Percentiles rank a stretch among this genome's conserved stretches.
phyloP scores from a whole-genome alignment of 2,797 vertebrate species.

The Podarcis siculus region DNA sequence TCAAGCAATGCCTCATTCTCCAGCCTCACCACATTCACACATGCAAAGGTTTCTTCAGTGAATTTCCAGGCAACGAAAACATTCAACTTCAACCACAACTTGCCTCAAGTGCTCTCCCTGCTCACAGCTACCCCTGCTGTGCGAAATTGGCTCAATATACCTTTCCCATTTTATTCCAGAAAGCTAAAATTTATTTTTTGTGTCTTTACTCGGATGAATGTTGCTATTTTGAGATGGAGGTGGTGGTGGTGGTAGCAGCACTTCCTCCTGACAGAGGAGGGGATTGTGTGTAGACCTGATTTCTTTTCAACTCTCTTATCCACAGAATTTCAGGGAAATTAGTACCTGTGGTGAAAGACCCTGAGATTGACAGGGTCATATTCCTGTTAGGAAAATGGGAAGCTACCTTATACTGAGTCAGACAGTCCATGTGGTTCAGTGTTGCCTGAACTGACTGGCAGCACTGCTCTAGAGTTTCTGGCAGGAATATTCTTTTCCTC shows the following conservation, averaged over 20 bases:
- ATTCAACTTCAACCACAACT: neutral
- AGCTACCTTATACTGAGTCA: too few species aligned
- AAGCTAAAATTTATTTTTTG: neutral
- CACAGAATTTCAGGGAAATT: neutral
- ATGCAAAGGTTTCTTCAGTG: neutral
- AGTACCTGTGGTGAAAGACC: conserved; percentile 13
- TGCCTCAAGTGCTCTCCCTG: neutral
- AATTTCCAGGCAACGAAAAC: neutral
- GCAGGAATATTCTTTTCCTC: too few species aligned
- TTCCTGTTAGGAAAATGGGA: neutral
- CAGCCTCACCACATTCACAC: too few species aligned
- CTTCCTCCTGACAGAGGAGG: neutral
- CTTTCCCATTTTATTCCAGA: neutral
- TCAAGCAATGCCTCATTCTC: neutral
- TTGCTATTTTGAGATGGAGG: neutral
- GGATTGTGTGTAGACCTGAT: conserved; percentile 9
- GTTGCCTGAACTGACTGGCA: too few species aligned
- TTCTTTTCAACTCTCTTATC: neutral
- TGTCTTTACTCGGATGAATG: neutral
- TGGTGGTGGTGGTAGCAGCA: too few species aligned
- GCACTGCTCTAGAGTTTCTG: too few species aligned
- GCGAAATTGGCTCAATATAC: neutral
- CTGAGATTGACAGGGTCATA: neutral
- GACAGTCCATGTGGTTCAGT: too few species aligned
- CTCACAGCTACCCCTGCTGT: neutral